Evolutionary conservation across 2,113 vertebrate genomes (phyloP).

Genomic region (Tupaia chinensis): DNA sequence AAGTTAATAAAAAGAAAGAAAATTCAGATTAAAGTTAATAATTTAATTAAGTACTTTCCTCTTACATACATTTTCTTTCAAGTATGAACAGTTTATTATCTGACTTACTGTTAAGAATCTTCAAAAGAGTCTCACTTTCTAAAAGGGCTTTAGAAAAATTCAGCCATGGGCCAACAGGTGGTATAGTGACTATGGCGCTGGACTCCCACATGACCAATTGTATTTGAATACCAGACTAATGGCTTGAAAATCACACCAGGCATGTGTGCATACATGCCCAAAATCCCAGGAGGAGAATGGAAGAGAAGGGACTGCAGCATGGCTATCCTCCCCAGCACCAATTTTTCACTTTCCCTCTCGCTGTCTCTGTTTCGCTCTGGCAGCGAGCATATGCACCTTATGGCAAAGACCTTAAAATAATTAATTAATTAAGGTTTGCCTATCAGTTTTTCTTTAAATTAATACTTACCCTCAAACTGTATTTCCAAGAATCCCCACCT

Average conservation of each 20-base stretch:
- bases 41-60: slow-evolving; percentile 1
- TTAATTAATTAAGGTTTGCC: neutral
- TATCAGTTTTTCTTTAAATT: slow-evolving; percentile 5
- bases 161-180: neutral
- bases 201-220: no score
- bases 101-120: neutral
- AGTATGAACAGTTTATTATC: neutral
- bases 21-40: neutral
- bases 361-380: no score
- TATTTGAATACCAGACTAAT: no score
- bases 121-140: neutral
- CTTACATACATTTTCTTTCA: neutral
- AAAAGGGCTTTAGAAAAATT: neutral
- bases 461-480: slow-evolving; percentile 95
- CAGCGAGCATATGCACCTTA: no score
- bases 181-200: no score
- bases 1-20: slow-evolving; percentile 36
- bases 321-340: no score
- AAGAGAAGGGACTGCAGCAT: no score
- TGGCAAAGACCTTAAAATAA: no score
- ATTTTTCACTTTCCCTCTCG: no score
- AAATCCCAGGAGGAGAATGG: no score
- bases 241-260: no score
- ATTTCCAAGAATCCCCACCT: slow-evolving; percentile 99
- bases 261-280: no score